Conservation (phyloP, 2,113 vertebrate genomes). For the Ia io region DNA sequence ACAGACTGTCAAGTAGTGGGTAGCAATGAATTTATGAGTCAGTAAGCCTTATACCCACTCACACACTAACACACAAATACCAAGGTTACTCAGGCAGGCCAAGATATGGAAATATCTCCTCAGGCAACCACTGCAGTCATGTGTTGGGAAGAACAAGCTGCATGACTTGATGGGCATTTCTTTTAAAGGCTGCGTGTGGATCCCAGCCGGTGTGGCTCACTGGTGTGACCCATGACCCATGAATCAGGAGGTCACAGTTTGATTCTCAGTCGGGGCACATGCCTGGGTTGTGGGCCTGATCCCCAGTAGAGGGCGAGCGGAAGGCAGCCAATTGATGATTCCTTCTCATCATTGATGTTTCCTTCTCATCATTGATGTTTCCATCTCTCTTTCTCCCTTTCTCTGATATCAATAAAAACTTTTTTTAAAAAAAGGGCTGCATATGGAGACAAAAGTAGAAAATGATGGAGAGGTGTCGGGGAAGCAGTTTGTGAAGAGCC, state of each 20-base stretch:
- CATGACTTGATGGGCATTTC: not conserved
- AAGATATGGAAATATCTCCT: not conserved
- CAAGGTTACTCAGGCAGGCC: not conserved
- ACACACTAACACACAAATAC: not conserved
- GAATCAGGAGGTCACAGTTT: no score
- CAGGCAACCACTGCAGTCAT: not conserved
- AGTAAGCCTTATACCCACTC: not conserved
- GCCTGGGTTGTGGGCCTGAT: no score
- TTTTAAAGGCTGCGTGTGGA: not conserved
- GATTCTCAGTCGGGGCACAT: no score
- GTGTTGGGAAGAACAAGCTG: not conserved
- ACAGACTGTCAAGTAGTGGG: not conserved
- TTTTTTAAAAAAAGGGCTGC: no score
- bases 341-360: no score
- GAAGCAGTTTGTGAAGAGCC: not conserved
- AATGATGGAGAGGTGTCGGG: not conserved
- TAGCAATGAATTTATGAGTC: not conserved
- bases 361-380: no score
- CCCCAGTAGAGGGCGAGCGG: no score
- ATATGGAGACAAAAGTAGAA: not conserved
- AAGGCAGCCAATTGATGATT: no score
- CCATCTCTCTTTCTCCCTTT: no score
- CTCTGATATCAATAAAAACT: no score
- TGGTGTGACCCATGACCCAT: no score
- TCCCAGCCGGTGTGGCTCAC: no score